Conservation (phyloP, 1,140 invertebrate genomes). For the Proales similis region DNA sequence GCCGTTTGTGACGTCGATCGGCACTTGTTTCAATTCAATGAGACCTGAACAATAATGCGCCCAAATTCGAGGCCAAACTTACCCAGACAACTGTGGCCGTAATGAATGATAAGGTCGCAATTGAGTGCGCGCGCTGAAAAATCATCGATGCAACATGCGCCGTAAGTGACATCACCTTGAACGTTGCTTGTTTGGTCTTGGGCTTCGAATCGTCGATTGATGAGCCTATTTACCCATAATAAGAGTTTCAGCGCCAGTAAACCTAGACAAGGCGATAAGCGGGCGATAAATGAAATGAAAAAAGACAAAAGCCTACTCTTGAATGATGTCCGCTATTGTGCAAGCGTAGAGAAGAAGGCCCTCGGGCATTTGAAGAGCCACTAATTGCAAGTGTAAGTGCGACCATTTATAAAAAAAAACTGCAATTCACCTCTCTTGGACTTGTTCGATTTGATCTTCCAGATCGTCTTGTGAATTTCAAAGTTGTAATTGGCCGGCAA, state of each 20-base stretch:
- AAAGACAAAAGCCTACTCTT: slow-evolving; percentile 54
- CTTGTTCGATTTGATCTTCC: slow-evolving; percentile 74
- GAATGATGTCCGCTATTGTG: slow-evolving; percentile 84
- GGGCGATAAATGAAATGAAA: neutral
- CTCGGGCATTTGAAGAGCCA: slow-evolving; percentile 95
- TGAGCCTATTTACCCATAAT: slow-evolving; percentile 63
- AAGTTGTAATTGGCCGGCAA: slow-evolving; percentile 96
- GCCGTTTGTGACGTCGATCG: slow-evolving; percentile 75
- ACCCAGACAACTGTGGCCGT: slow-evolving; percentile 91
- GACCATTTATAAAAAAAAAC: slow-evolving; percentile 3
- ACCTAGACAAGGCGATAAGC: slow-evolving; percentile 53
- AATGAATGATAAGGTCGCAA: slow-evolving; percentile 88
- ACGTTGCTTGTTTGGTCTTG: neutral
- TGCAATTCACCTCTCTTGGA: slow-evolving; percentile 60
- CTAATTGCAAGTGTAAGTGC: slow-evolving; percentile 57
- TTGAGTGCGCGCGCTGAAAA: slow-evolving; percentile 79
- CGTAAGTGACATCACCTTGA: slow-evolving; percentile 87
- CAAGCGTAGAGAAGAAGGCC: slow-evolving; percentile 81
- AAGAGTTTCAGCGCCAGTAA: slow-evolving; percentile 82
- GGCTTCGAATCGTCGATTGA: neutral
- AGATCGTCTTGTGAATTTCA: slow-evolving; percentile 95
- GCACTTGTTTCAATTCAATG: slow-evolving; percentile 56
- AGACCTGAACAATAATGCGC: neutral
- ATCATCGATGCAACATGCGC: slow-evolving; percentile 99
- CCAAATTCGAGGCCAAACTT: neutral